A percentile compares a stretch with the other conserved stretches of the same genome.
Evolutionary conservation across 2,113 vertebrate genomes (phyloP).

Genomic region (Pycnonotus jocosus): DNA sequence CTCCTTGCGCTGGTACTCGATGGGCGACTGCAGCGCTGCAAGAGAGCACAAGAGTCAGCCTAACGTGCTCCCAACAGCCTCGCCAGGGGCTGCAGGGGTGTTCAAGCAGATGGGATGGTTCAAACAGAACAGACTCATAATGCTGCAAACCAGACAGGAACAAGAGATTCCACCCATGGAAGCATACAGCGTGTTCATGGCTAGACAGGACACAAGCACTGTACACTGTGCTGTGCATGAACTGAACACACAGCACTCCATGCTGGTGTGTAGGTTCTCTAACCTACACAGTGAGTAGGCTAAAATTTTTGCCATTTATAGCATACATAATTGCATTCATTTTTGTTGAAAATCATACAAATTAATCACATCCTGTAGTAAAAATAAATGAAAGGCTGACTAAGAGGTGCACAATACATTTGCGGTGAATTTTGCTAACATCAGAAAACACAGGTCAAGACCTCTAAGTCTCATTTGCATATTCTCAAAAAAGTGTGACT

Average conservation of each 20-base stretch:
- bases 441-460: background rate
- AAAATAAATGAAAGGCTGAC: background rate
- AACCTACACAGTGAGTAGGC: background rate
- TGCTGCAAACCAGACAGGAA: background rate
- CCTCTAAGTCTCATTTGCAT: background rate
- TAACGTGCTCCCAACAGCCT: background rate
- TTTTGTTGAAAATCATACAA: background rate
- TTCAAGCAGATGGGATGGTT: background rate
- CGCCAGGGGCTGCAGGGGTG: background rate
- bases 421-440: background rate
- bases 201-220: background rate
- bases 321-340: background rate
- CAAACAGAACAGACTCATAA: fast-evolving
- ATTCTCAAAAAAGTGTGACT: background rate
- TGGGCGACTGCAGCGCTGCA: constrained; percentile 92
- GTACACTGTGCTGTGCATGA: fast-evolving
- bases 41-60: constrained; percentile 15
- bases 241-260: background rate
- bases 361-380: background rate
- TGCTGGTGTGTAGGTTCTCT: background rate
- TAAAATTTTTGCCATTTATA: background rate
- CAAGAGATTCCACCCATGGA: background rate
- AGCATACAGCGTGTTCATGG: fast-evolving
- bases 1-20: constrained; percentile 93
- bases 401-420: background rate